Evolutionary conservation across 2,888 invertebrate genomes (phyloP).

Genomic region (Pristionchus mayeri): DNA sequence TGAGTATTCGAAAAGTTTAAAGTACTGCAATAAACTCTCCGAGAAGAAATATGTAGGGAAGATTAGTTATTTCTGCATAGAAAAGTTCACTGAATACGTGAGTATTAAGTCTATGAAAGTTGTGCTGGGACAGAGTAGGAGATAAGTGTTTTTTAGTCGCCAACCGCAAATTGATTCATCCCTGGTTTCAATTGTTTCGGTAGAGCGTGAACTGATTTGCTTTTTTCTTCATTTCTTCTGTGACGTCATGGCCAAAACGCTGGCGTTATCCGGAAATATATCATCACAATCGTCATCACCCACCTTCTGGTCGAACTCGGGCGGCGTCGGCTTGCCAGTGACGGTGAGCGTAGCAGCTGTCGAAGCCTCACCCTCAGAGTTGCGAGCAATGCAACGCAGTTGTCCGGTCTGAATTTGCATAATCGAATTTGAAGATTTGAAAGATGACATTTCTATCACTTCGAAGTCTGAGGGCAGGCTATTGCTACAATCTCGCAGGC

Average conservation of each 20-base stretch:
- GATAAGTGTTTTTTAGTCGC: no score
- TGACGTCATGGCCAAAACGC: no score
- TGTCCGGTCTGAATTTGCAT: constrained; percentile 68
- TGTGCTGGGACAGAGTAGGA: constrained; percentile 8
- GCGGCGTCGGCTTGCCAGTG: constrained; percentile 55
- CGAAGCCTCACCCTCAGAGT: constrained; percentile 75
- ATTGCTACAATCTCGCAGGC: not conserved
- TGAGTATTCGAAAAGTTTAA: not conserved
- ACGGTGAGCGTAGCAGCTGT: constrained; percentile 62
- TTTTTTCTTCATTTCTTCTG: not conserved
- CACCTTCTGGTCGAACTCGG: constrained; percentile 55
- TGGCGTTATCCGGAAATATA: not conserved
- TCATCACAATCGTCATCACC: not conserved
- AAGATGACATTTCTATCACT: not conserved
- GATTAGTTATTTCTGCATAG: not conserved
- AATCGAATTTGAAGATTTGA: not conserved
- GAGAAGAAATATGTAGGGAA: not conserved
- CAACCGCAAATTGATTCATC: no score
- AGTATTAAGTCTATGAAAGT: not conserved
- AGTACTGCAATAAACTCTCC: not conserved
- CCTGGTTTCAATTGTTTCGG: no score
- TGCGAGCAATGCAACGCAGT: constrained; percentile 75
- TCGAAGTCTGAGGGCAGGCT: no score
- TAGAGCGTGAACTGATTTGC: no score
- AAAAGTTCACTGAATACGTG: constrained; percentile 1